Evolutionary conservation across 2,113 vertebrate species (phyloP).

Genomic region (Paramormyrops kingsleyae): DNA sequence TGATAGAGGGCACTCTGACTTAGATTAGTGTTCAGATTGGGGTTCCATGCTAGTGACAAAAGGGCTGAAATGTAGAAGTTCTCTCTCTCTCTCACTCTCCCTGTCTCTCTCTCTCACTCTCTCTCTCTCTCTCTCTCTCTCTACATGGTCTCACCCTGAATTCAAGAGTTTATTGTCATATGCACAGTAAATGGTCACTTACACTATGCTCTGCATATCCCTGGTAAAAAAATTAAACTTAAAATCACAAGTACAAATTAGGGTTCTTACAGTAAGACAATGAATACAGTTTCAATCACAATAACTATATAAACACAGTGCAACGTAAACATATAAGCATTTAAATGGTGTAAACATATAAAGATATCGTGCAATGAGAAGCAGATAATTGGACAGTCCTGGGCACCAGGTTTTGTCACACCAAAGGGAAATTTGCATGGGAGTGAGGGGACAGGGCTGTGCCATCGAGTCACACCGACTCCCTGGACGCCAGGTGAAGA

Average conservation of each 20-base stretch:
- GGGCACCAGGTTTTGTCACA: neutral
- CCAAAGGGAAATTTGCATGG: neutral
- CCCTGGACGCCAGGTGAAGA: neutral
- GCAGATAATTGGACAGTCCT: neutral
- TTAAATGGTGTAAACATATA: neutral
- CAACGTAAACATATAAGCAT: neutral
- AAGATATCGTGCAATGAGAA: neutral
- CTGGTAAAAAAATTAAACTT: neutral
- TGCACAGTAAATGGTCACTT: neutral
- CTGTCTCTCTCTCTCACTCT: neutral
- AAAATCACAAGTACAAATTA: neutral
- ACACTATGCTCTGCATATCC: neutral
- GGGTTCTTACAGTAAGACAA: neutral
- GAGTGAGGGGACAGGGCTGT: neutral
- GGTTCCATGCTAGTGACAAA: neutral
- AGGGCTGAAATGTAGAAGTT: constrained; percentile 35
- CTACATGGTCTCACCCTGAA: constrained; percentile 38
- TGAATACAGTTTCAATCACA: neutral
- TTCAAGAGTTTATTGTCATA: neutral
- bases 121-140: neutral
- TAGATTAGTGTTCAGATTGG: neutral
- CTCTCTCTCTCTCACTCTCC: neutral
- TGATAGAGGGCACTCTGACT: neutral
- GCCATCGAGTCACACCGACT: neutral
- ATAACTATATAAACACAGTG: neutral